phyloP scores from a whole-genome alignment of 2,797 vertebrate species.

The Enteromius thamalakanensis region DNA sequence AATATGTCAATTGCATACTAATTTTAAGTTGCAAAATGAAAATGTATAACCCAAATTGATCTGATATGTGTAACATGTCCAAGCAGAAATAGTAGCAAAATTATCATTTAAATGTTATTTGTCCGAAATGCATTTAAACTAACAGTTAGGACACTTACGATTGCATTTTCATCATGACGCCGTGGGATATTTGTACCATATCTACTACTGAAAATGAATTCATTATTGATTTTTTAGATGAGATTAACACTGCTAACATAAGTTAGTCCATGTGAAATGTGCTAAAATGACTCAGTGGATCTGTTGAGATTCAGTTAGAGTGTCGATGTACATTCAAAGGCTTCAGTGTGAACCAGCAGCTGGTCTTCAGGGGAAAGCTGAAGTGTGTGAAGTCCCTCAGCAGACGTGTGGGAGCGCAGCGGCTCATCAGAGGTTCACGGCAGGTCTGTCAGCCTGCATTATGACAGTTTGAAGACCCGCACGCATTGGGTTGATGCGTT shows the following conservation, averaged over 20 bases:
- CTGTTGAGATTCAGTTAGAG: background rate
- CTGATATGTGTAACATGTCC: too few species aligned
- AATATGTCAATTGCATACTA: too few species aligned
- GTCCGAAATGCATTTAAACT: too few species aligned
- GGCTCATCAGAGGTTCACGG: constrained; percentile 7
- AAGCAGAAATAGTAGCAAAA: too few species aligned
- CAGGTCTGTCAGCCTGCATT: constrained; percentile 2
- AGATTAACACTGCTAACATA: background rate
- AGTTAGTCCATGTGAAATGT: background rate
- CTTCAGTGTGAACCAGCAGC: background rate
- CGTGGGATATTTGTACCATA: too few species aligned
- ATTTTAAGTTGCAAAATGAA: too few species aligned
- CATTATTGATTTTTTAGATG: background rate
- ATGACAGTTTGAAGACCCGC: constrained; percentile 6
- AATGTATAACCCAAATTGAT: too few species aligned
- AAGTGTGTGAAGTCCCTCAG: background rate
- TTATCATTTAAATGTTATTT: too few species aligned
- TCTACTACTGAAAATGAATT: too few species aligned
- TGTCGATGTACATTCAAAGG: background rate
- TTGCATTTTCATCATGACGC: too few species aligned
- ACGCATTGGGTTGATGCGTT: background rate
- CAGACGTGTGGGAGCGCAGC: background rate
- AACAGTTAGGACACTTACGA: too few species aligned
- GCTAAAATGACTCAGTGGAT: background rate
- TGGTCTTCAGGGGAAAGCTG: constrained; percentile 14